Evolutionary conservation across 1,140 invertebrate genomes (phyloP).

Genomic region (Philopotamus ludificatus): DNA sequence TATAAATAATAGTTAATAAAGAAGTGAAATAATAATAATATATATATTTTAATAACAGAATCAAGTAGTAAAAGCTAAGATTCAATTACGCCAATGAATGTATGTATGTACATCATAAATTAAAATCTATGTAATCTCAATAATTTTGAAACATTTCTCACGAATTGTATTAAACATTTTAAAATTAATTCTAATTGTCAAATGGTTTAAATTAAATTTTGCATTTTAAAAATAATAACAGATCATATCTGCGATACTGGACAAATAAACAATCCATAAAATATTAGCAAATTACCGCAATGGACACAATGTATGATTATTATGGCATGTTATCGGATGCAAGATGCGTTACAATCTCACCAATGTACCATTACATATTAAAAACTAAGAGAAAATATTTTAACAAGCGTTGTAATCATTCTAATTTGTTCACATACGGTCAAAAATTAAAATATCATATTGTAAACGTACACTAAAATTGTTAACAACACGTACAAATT

Average conservation of each 20-base stretch:
- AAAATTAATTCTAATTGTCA: no score
- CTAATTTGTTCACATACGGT: background rate
- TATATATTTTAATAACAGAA: background rate
- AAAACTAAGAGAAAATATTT: background rate
- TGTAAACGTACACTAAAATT: background rate
- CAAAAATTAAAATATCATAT: background rate
- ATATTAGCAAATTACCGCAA: no score
- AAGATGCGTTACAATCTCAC: no score
- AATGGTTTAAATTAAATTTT: no score
- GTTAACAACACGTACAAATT: slow-evolving; percentile 35
- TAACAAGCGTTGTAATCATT: background rate
- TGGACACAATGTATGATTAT: no score
- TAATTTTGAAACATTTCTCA: background rate
- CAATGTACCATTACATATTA: background rate
- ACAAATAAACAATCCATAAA: no score
- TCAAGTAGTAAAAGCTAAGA: background rate
- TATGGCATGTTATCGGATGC: no score
- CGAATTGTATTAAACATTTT: no score
- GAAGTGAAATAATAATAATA: background rate
- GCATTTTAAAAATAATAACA: no score
- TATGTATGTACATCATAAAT: background rate
- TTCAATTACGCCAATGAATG: background rate
- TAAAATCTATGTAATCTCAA: background rate
- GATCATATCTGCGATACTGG: no score
- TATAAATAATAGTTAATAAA: background rate